These are phyloP conservation scores for Hyperoplus lanceolatus DNA, from an alignment of 2,797 vertebrate species.

Conservation along the genomic window DNA sequence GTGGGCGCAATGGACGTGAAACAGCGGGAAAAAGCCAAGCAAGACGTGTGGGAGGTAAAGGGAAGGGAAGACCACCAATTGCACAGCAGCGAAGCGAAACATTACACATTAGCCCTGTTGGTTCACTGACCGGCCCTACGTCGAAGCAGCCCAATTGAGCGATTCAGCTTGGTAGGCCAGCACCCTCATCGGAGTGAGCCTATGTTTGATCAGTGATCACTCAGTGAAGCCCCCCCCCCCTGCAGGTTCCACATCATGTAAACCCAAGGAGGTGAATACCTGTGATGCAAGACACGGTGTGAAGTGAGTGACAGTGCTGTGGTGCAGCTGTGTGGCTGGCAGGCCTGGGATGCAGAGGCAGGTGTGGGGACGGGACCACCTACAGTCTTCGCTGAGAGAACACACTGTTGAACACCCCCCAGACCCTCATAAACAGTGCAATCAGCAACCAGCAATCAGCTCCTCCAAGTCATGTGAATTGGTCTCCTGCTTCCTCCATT, in stretches of 20 bases:
- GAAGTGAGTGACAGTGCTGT: conserved; percentile 71
- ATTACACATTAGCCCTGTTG: conserved; percentile 46
- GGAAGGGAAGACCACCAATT: conserved; percentile 40
- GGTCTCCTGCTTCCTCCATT: neutral
- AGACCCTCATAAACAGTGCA: conserved; percentile 71
- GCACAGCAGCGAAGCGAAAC: conserved; percentile 52
- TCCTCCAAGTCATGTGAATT: conserved; percentile 50
- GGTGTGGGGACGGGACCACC: conserved; percentile 77
- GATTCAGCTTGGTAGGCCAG: conserved; percentile 44
- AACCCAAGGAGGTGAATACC: conserved; percentile 54
- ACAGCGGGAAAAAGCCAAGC: conserved; percentile 31
- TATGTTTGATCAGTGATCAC: conserved; percentile 65
- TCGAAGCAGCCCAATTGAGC: conserved; percentile 33
- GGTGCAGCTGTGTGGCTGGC: conserved; percentile 75
- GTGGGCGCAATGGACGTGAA: conserved; percentile 27
- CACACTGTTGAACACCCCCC: conserved; percentile 56
- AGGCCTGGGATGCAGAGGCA: conserved; percentile 55
- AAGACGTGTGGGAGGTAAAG: conserved; percentile 13
- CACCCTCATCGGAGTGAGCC: conserved; percentile 54
- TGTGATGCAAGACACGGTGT: conserved; percentile 72
- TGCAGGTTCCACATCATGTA: conserved; percentile 52
- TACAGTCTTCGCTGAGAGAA: conserved; percentile 62
- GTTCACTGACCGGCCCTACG: conserved; percentile 57
- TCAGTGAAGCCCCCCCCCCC: conserved; percentile 33
- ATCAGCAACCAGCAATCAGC: conserved; percentile 10